These are phyloP conservation scores for Archaeoteleia sp. DNA, from an alignment of 2,888 invertebrate genomes.

Conservation along the genomic window DNA sequence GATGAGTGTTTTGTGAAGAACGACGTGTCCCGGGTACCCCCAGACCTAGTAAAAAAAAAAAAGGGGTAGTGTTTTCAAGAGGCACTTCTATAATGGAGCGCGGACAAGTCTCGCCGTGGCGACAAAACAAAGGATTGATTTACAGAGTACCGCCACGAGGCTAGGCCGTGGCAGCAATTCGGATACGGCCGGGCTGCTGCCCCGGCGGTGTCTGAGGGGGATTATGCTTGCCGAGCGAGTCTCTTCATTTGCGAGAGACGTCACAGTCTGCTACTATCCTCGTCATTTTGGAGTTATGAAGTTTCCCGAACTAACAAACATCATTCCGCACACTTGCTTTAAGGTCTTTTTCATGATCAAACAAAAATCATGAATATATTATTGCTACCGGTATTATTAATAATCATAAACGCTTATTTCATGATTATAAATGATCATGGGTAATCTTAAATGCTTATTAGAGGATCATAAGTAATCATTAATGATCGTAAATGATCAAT, in stretches of 20 bases:
- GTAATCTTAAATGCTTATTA: too few relatives aligned
- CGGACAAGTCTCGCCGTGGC: constrained; percentile 47
- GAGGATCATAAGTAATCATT: too few relatives aligned
- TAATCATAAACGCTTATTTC: too few relatives aligned
- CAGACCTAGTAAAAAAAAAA: constrained; percentile 8
- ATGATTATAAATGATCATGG: too few relatives aligned
- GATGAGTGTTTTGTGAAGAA: constrained; percentile 50
- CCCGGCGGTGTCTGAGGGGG: not conserved
- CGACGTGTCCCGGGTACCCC: constrained; percentile 30
- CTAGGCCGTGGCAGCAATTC: not conserved
- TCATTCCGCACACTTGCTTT: too few relatives aligned
- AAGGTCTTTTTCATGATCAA: too few relatives aligned
- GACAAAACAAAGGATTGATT: constrained; percentile 60
- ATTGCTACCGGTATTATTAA: too few relatives aligned
- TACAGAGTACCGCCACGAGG: constrained; percentile 56
- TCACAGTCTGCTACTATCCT: constrained; percentile 1
- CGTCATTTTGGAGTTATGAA: too few relatives aligned
- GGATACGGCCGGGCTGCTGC: not conserved
- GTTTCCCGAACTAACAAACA: too few relatives aligned
- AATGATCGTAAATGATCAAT: too few relatives aligned
- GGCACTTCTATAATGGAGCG: constrained; percentile 48
- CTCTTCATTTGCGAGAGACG: constrained; percentile 8
- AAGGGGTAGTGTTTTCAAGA: constrained; percentile 44
- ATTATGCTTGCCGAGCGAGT: constrained; percentile 5
- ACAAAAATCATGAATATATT: too few relatives aligned